phyloP scores from a whole-genome alignment of 2,797 vertebrate genomes.

The Gila robusta region DNA sequence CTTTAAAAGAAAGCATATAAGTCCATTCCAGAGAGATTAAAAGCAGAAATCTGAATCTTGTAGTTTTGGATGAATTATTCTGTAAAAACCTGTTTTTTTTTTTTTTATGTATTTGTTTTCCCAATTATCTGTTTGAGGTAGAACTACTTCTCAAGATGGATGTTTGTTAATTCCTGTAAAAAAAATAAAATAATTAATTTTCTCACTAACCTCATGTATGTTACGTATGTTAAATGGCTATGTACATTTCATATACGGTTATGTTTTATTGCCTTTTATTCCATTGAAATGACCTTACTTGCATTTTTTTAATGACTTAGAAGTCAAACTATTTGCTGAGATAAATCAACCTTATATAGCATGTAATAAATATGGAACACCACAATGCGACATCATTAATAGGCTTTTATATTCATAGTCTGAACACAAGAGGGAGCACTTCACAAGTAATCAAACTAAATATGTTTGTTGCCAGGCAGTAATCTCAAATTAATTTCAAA shows the following conservation, averaged over 20 bases:
- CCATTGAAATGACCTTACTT: not conserved
- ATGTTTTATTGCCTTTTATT: not conserved
- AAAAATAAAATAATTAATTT: not conserved
- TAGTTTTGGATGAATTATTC: not conserved
- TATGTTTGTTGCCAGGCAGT: slow-evolving; percentile 9
- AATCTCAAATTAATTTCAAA: slow-evolving; percentile 26
- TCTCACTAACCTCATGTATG: not conserved
- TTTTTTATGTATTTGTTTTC: not conserved
- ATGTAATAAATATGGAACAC: not conserved
- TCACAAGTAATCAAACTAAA: slow-evolving; percentile 46
- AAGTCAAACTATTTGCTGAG: not conserved
- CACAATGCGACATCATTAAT: not conserved
- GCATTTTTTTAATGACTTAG: not conserved
- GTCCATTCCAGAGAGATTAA: not conserved
- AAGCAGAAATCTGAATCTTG: not conserved
- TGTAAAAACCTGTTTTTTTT: not conserved
- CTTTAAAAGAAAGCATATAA: not conserved
- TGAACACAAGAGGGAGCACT: slow-evolving; percentile 65
- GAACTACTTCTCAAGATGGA: not conserved
- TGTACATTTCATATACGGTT: not conserved
- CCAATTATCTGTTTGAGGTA: not conserved
- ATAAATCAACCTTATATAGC: not conserved
- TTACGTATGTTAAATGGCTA: not conserved
- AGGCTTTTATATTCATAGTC: slow-evolving; percentile 27
- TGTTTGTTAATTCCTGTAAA: not conserved